phyloP scores from a whole-genome alignment of 2,113 vertebrate species.

The Empidonax alnorum region DNA sequence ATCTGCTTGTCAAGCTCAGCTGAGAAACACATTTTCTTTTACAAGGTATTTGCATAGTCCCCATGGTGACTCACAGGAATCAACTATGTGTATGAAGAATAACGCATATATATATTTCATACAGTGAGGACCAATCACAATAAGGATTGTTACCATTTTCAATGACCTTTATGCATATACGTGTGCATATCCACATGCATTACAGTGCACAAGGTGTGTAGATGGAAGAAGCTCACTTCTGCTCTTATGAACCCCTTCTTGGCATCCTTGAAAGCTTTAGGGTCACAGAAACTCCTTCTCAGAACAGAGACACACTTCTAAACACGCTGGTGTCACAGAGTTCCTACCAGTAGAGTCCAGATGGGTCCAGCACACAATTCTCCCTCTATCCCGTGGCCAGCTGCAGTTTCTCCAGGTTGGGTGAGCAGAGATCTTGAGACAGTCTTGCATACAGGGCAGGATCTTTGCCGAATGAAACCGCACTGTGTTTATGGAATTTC shows the following conservation, averaged over 20 bases:
- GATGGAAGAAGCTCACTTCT: background rate
- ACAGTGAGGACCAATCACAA: background rate
- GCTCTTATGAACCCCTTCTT: background rate
- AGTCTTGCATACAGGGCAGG: background rate
- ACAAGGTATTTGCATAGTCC: background rate
- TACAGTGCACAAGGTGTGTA: background rate
- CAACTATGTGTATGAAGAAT: background rate
- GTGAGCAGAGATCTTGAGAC: background rate
- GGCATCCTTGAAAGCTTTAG: background rate
- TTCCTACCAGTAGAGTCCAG: background rate
- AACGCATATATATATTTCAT: background rate
- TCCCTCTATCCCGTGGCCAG: background rate
- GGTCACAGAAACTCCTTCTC: background rate
- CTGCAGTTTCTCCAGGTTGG: background rate
- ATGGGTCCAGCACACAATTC: background rate
- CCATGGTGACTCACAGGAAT: background rate
- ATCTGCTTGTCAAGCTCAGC: slow-evolving; percentile 7
- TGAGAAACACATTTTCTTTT: slow-evolving; percentile 5
- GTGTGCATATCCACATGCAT: background rate
- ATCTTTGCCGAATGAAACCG: background rate
- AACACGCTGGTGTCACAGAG: background rate
- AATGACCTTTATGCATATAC: background rate
- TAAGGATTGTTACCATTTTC: background rate
- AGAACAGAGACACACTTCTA: background rate
- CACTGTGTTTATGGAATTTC: background rate